Percentiles rank a stretch among this genome's conserved stretches.
These are phyloP conservation scores for Eulemur albifrons DNA, from an alignment of 2,797 vertebrate genomes.

Conservation along the genomic window DNA sequence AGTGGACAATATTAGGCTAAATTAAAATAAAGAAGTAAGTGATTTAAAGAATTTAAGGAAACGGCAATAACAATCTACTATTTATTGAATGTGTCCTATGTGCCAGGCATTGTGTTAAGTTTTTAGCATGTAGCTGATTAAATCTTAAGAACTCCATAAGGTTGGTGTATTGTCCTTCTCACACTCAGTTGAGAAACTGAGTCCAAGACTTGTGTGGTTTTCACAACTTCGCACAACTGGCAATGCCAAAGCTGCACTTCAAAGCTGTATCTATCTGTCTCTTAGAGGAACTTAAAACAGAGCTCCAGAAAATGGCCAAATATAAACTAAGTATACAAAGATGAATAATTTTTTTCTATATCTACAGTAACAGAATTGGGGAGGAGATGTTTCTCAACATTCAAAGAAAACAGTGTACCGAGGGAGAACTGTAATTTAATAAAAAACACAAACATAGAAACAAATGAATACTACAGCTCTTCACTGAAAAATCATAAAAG, in stretches of 20 bases:
- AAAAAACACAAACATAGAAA: neutral
- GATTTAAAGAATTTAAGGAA: conserved; percentile 15
- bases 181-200: neutral
- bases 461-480: neutral
- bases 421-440: neutral
- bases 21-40: conserved; percentile 24
- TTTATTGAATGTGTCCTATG: neutral
- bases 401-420: neutral
- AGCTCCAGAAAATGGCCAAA: conserved; percentile 11
- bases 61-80: neutral
- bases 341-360: neutral
- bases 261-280: neutral
- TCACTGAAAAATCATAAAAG: conserved; percentile 14
- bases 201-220: neutral
- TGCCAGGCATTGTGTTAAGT: neutral
- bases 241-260: neutral
- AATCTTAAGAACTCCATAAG: neutral
- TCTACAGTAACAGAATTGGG: neutral
- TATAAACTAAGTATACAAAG: neutral
- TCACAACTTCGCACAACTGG: neutral
- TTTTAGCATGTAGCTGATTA: neutral
- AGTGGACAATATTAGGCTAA: neutral
- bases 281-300: neutral
- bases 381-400: neutral
- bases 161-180: neutral